Percentiles rank a stretch among this genome's conserved stretches.
phyloP scores from a whole-genome alignment of 2,113 vertebrate species.

The Oxyruncus cristatus region DNA sequence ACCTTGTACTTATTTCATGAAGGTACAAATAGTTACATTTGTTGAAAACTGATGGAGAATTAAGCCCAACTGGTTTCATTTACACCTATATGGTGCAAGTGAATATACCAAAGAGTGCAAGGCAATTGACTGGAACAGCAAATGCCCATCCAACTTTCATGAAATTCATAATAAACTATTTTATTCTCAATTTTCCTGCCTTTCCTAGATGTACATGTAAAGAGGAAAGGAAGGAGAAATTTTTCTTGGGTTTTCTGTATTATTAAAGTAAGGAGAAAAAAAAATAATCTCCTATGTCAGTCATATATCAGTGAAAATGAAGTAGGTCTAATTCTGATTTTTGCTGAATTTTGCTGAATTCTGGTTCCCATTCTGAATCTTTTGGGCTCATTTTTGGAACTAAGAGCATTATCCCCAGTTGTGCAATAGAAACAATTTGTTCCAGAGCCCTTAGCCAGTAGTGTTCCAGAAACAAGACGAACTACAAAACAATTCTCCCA shows the following conservation, averaged over 20 bases:
- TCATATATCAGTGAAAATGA: background rate
- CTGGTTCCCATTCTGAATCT: background rate
- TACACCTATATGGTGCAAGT: background rate
- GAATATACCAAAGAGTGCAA: background rate
- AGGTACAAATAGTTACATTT: background rate
- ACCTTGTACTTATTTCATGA: background rate
- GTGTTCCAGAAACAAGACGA: conserved; percentile 64
- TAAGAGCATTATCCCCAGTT: background rate
- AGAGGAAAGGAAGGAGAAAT: background rate
- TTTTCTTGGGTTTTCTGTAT: background rate
- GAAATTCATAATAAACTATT: background rate
- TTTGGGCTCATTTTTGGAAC: background rate
- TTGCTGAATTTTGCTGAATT: background rate
- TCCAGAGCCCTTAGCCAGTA: conserved; percentile 57
- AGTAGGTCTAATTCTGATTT: background rate
- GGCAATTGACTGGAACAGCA: background rate
- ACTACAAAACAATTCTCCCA: conserved; percentile 71
- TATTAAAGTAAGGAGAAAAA: background rate
- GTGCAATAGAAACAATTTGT: conserved; percentile 49
- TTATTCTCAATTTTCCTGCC: background rate
- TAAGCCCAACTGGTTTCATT: background rate
- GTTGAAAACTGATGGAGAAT: background rate
- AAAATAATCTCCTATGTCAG: background rate
- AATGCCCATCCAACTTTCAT: background rate
- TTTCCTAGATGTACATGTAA: background rate